Evolutionary conservation across 2,888 invertebrate species (phyloP).

Genomic region (Drosophila barbarae): DNA sequence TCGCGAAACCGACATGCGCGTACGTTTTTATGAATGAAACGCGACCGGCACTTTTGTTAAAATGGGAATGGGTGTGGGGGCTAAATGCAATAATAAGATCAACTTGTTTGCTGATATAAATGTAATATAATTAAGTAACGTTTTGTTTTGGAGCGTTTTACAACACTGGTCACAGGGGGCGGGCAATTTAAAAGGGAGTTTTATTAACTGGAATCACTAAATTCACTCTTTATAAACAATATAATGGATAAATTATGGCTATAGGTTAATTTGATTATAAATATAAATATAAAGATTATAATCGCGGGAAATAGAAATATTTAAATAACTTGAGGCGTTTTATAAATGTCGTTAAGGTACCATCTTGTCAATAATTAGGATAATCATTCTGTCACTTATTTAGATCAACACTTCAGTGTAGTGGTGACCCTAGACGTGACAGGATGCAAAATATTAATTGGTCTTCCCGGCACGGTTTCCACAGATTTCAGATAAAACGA

Average conservation of each 20-base stretch:
- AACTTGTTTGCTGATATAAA: constrained; percentile 3
- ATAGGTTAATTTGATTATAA: background rate
- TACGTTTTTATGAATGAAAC: constrained; percentile 55
- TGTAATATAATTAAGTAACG: constrained; percentile 11
- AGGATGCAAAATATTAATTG: background rate
- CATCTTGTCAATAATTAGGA: background rate
- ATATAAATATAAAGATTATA: background rate
- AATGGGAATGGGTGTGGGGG: constrained; percentile 23
- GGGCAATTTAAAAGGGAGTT: constrained; percentile 6
- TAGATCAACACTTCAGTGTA: background rate
- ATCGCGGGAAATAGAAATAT: background rate
- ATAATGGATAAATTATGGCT: background rate
- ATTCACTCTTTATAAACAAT: background rate
- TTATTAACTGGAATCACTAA: background rate
- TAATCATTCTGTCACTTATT: background rate
- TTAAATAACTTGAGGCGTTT: too few species aligned
- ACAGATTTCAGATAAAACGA: background rate
- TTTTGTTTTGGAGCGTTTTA: constrained; percentile 17
- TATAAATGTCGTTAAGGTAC: background rate
- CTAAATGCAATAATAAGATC: constrained; percentile 7
- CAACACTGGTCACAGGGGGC: constrained; percentile 43
- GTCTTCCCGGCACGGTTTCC: constrained; percentile 36
- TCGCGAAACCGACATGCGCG: constrained; percentile 42
- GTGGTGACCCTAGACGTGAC: background rate
- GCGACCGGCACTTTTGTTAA: constrained; percentile 30